phyloP scores from a whole-genome alignment of 2,888 invertebrate genomes.

The Cinara cedri region DNA sequence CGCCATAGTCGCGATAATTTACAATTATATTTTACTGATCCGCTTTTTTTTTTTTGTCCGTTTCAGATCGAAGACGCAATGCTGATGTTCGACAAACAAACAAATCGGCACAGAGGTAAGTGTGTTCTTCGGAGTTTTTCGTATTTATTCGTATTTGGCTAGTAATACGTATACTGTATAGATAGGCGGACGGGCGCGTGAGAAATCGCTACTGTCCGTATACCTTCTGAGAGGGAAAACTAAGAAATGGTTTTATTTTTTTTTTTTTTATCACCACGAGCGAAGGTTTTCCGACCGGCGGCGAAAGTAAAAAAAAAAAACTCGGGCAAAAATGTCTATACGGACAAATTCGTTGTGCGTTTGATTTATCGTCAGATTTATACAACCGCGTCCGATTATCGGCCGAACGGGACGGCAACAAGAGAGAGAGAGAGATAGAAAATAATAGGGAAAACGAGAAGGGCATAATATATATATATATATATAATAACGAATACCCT shows the following conservation, averaged over 20 bases:
- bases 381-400: slow-evolving; percentile 47
- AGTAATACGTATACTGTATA: neutral
- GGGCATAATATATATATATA: slow-evolving; percentile 40
- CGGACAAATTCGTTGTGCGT: slow-evolving; percentile 51
- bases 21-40: neutral
- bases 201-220: slow-evolving; percentile 5
- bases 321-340: slow-evolving; percentile 34
- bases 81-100: slow-evolving; percentile 99
- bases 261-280: slow-evolving; percentile 1
- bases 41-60: slow-evolving; percentile 64
- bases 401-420: slow-evolving; percentile 12
- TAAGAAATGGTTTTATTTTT: slow-evolving; percentile 26
- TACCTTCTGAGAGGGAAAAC: slow-evolving; percentile 20
- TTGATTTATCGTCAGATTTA: slow-evolving; percentile 56
- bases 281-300: neutral
- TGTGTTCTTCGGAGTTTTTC: neutral
- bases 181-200: neutral
- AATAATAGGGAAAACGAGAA: too few relatives aligned
- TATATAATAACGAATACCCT: slow-evolving; percentile 13
- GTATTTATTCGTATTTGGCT: too few relatives aligned
- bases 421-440: neutral
- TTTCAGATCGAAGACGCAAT: slow-evolving; percentile 99
- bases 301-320: slow-evolving; percentile 26
- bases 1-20: too few relatives aligned
- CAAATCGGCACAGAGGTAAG: slow-evolving; percentile 97